Evolutionary conservation across 2,113 vertebrate genomes (phyloP), one percentile per base, ranked within the genome.

Genomic region (Trogon melanurus): DNA sequence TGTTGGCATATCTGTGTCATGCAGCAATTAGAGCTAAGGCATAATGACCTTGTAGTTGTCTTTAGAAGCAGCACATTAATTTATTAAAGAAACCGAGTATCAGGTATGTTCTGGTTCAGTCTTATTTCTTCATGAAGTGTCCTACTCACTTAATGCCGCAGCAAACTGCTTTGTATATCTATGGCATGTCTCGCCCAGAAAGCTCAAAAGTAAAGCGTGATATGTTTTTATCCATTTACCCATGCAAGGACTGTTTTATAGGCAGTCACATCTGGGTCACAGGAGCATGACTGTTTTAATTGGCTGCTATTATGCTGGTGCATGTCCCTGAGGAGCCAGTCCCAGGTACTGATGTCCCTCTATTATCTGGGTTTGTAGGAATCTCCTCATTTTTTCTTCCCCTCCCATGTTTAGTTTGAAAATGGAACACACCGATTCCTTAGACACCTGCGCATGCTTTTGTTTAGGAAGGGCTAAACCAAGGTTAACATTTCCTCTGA

Each of bases 231-330:
- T 17, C n/a, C 29, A 3, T 48, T 64, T 47, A 50, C 5, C 25
- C 17, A 8, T 1, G 1, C 51, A 38, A 44, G 36, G 19, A 16
- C n/a, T 36, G 30, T 81, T 87, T 78, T 58, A 41, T 8, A n/a
- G 53, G 7, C 30, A 38, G 0, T 13, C 38, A 9, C 1, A 0
- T 25, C 6, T 50, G 58, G 41, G 23, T 53, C 62, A 18, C 16
- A 74, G 51, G 29, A 66, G 27, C 11, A 6, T 1, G 32, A 29
- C 8, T 44, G 26, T 51, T 74, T 48, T 25, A n/a, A 30, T 7
- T 79, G 61, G 25, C 36, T 47, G 5, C 1, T 34, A 9, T 38
- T 32, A 1, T 47, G 44, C 45, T 44, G 34, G 20, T 32, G 36
- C 7, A 4, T 1, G 3, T 34, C 36, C 25, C 56, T 21, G 60